Evolutionary conservation across 2,888 invertebrate genomes (phyloP).

Genomic region (Perizoma affinitatum): DNA sequence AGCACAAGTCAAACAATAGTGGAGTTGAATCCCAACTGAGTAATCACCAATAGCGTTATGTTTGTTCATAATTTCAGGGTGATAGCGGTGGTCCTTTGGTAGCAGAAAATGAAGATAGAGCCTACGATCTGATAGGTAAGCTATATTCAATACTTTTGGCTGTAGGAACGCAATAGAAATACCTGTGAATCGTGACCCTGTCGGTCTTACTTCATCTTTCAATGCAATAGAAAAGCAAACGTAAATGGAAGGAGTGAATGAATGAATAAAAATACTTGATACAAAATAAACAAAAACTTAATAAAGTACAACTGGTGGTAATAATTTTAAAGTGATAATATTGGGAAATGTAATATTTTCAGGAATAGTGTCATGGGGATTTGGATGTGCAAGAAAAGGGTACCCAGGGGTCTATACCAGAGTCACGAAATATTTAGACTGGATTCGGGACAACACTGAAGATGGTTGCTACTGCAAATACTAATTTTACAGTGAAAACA

Average conservation of each 20-base stretch:
- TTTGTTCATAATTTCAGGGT: slow-evolving; percentile 80
- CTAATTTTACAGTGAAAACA: slow-evolving; percentile 8
- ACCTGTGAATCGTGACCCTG: too few species aligned
- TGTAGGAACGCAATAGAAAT: too few species aligned
- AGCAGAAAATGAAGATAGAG: slow-evolving; percentile 85
- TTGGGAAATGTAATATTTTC: slow-evolving; percentile 49
- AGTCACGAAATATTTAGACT: slow-evolving; percentile 91
- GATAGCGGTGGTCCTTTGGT: slow-evolving; percentile 92
- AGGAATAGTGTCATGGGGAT: slow-evolving; percentile 95
- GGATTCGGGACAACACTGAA: slow-evolving; percentile 90
- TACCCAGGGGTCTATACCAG: slow-evolving; percentile 94
- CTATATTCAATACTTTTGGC: neutral
- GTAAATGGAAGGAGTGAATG: too few species aligned
- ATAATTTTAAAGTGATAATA: too few species aligned
- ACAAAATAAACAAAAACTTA: too few species aligned
- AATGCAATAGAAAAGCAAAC: too few species aligned
- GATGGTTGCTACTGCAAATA: slow-evolving; percentile 92
- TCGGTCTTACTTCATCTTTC: too few species aligned
- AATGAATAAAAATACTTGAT: too few species aligned
- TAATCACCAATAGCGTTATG: too few species aligned
- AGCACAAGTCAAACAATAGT: too few species aligned
- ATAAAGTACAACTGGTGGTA: too few species aligned
- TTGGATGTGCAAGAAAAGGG: slow-evolving; percentile 92
- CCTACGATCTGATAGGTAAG: slow-evolving; percentile 90
- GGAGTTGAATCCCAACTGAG: too few species aligned